These are phyloP conservation scores for Calliphora vicina DNA, from an alignment of 1,140 invertebrate genomes.

Conservation along the genomic window DNA sequence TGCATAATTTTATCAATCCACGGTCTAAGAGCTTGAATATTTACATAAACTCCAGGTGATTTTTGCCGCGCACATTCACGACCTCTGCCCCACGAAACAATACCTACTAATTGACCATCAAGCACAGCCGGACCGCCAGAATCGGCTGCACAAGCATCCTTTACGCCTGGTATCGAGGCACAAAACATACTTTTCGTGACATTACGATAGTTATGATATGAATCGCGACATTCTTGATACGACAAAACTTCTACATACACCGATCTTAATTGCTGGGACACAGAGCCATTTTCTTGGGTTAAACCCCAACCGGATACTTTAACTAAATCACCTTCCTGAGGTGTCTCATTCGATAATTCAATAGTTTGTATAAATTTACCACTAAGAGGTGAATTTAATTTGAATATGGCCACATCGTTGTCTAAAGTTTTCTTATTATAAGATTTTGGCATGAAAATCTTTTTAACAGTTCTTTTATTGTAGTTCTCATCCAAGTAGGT, in stretches of 20 bases:
- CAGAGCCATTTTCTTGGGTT: slow-evolving; percentile 40
- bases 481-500: slow-evolving; percentile 42
- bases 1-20: slow-evolving; percentile 35
- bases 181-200: slow-evolving; percentile 54
- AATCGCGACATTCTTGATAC: slow-evolving; percentile 40
- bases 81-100: slow-evolving; percentile 67
- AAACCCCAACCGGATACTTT: slow-evolving; percentile 56
- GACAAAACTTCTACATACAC: slow-evolving; percentile 47
- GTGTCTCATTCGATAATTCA: slow-evolving; percentile 20
- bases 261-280: slow-evolving; percentile 47
- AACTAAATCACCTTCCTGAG: slow-evolving; percentile 42
- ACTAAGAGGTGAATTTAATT: slow-evolving; percentile 35
- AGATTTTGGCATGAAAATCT: not conserved
- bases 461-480: slow-evolving; percentile 39
- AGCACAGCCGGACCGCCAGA: slow-evolving; percentile 71
- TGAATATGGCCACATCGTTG: slow-evolving; percentile 50
- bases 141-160: slow-evolving; percentile 69
- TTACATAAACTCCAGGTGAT: slow-evolving; percentile 82
- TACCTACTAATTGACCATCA: slow-evolving; percentile 67
- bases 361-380: slow-evolving; percentile 44
- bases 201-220: slow-evolving; percentile 44
- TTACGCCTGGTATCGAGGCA: slow-evolving; percentile 48
- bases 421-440: not conserved
- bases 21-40: slow-evolving; percentile 44
- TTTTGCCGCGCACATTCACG: slow-evolving; percentile 69